A percentile compares a stretch with the other conserved stretches of the same genome.
Evolutionary conservation across 2,888 invertebrate species (phyloP).

Genomic region (Tuberolachnus salignus): DNA sequence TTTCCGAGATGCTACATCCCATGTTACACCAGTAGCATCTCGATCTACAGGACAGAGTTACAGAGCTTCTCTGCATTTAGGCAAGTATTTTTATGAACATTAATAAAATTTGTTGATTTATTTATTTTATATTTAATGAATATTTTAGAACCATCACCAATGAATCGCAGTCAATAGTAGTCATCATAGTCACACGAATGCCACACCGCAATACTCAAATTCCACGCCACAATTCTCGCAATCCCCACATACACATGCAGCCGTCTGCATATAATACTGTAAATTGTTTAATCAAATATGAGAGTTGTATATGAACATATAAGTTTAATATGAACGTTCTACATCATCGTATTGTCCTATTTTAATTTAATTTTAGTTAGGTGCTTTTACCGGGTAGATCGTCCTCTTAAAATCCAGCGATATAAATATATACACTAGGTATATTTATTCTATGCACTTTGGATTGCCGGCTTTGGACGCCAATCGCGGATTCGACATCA

Average conservation of each 20-base stretch:
- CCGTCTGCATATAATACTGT: conserved; percentile 55
- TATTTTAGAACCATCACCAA: conserved; percentile 54
- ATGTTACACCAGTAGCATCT: conserved; percentile 66
- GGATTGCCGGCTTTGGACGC: too few relatives aligned
- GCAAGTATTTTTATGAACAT: not conserved
- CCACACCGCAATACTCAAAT: conserved; percentile 66
- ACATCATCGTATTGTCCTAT: too few relatives aligned
- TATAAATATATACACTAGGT: too few relatives aligned
- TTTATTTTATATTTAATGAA: conserved; percentile 7
- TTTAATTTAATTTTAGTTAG: too few relatives aligned
- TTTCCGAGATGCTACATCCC: conserved; percentile 87
- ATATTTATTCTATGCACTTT: too few relatives aligned
- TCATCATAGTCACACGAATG: conserved; percentile 60
- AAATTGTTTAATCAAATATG: not conserved
- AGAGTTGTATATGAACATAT: not conserved
- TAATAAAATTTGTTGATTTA: not conserved
- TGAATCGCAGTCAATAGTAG: conserved; percentile 52
- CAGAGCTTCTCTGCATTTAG: conserved; percentile 57
- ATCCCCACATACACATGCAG: conserved; percentile 69
- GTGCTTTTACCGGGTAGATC: too few relatives aligned
- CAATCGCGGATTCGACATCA: too few relatives aligned
- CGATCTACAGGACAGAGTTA: conserved; percentile 60
- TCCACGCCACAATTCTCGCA: conserved; percentile 69
- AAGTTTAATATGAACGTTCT: conserved; percentile 68
- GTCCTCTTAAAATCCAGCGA: too few relatives aligned